A percentile compares a stretch with the other conserved stretches of the same genome.
phyloP scores from a whole-genome alignment of 2,113 vertebrate genomes.

The human (Homo sapiens) region GRCh38 chr3:85868001-85868500 shows the following conservation, averaged over 20 bases:
- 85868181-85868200: not conserved
- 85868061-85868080: not conserved
- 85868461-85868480: not conserved
- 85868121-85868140: not conserved
- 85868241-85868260: not conserved
- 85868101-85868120: not conserved
- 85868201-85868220: not conserved
- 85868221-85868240: not conserved
- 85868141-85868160: not conserved
- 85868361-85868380: not conserved
- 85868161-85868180: not conserved
- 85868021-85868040: not conserved
- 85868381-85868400: not conserved
- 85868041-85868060: constrained; percentile 11
- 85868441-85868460: not conserved
- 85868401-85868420: not conserved
- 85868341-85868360: not conserved
- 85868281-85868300: not conserved
- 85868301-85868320: not conserved
- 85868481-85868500: not conserved
- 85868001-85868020: not conserved
- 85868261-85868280: not conserved
- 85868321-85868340: not conserved
- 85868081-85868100: not conserved
- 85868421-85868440: not conserved